Base-by-base conservation (phyloP, 2,113 vertebrate genomes). In the Microtus montanus region DNA sequence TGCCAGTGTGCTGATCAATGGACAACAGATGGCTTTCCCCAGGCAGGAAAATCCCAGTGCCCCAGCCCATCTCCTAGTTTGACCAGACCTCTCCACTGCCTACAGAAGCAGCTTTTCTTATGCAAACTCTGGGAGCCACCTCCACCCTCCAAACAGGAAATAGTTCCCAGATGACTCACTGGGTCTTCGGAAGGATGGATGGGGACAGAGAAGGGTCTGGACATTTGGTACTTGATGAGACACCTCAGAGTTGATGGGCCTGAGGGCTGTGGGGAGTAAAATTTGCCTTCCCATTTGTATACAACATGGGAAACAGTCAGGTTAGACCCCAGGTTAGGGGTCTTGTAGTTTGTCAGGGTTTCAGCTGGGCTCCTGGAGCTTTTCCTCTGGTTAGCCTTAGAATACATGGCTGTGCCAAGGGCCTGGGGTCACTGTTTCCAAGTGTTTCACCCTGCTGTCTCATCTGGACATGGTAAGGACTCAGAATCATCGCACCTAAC, bases 111-210 rank as follows among this genome's bases (percentile, higher is more conserved):
- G 13, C 74, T 88, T 89, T 4, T 47, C n/a, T 58, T 58, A 35
- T 49, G 89, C 30, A 71, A 71, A 70, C n/a, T 10, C 47, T 90
- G 10, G 19, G 71, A 54, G 49, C 52, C 35, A 44, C 20, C 58
- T 49, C 28, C 64, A n/a, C 33, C 66, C 28, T 58, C 64, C n/a
- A 33, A 66, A 87, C 73, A 87, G 38, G 52, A 89, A 91, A 82
- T 28, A 63, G 41, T 84, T 92, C 78, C 78, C 63, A 91, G 82
- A 47, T 90, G 54, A 89, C 68, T 92, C 70, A 58, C 52, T 44
- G 77, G 93, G 38, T n/a, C 73, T 63, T 17, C 2, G n/a, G 35
- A 35, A 7, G 75, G n/a, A 78, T 28, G 64, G 63, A 11, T 38
- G 3, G 35, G 49, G 63, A 64, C 66, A 26, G 58, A 52, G n/a